A percentile compares a stretch with the other conserved stretches of the same genome.
These are phyloP conservation scores for Drosophila anceps DNA, from an alignment of 2,888 invertebrate genomes.

Conservation along the genomic window DNA sequence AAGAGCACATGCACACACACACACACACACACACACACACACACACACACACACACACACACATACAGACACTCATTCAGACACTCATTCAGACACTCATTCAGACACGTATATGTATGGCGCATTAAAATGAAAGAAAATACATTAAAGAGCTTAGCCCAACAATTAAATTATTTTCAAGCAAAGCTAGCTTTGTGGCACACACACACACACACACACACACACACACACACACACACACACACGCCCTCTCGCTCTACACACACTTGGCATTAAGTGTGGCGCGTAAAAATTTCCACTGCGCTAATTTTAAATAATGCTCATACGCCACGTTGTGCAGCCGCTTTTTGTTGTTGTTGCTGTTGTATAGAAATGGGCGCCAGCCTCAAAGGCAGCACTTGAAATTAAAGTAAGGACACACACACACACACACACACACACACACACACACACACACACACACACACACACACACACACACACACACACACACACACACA, in stretches of 20 bases:
- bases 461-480: constrained; percentile 11
- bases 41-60: constrained; percentile 14
- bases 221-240: background rate
- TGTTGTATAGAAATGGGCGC: constrained; percentile 25
- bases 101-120: background rate
- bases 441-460: background rate
- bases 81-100: constrained; percentile 10
- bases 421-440: constrained; percentile 8
- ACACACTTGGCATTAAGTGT: constrained; percentile 26
- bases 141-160: constrained; percentile 72
- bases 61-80: background rate
- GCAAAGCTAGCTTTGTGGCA: constrained; percentile 48
- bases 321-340: constrained; percentile 69
- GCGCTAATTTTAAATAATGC: constrained; percentile 69
- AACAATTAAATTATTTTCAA: constrained; percentile 76
- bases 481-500: constrained; percentile 4
- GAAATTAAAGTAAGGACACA: constrained; percentile 51
- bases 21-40: constrained; percentile 6
- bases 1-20: constrained; percentile 8
- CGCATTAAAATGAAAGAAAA: constrained; percentile 51
- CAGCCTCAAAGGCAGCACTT: constrained; percentile 62
- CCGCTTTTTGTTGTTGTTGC: background rate
- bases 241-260: background rate
- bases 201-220: constrained; percentile 10
- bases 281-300: constrained; percentile 52